Evolutionary conservation across 2,888 invertebrate genomes (phyloP), one percentile per base, ranked within the genome.

Genomic region (Esperia sulphurella): DNA sequence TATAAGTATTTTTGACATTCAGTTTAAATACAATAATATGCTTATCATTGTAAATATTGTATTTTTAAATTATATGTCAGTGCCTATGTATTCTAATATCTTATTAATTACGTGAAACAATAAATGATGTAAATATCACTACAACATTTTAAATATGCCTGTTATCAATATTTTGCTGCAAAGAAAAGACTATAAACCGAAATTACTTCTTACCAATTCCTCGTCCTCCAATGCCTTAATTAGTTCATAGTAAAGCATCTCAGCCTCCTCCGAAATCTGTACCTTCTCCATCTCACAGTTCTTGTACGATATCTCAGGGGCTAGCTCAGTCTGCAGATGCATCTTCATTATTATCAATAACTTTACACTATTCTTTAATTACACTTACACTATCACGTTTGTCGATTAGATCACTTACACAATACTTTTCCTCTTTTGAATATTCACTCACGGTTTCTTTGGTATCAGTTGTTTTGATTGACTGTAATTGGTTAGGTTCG

Each of bases 161-260:
- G n/a, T n/a, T n/a, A n/a, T n/a, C n/a, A n/a, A n/a, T n/a, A n/a
- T n/a, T n/a, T n/a, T n/a, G n/a, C n/a, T n/a, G 21, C 21, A 21
- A 21, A 21, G 5, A 21, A 21, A 21, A 21, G n/a, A n/a, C n/a
- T n/a, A n/a, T n/a, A n/a, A n/a, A n/a, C n/a, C n/a, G n/a, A n/a
- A n/a, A n/a, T n/a, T n/a, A n/a, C 21, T 21, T 55, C 81, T 78
- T 72, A 90, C 90, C 90, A 71, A 71, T 73, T 90, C 90, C 52
- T 90, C 90, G 52, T 90, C 89, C 50, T 90, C 90, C 49, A 90
- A 57, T 1, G 87, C 86, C 41, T 70, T 75, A 58, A 90, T 89
- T 48, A 90, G 81, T 67, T 90, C 90, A 55, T 90, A 90, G 54
- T 90, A 90, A 48, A 90, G 75, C 83, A 90, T 80, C 65, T 90